A percentile compares a stretch with the other conserved stretches of the same genome.
phyloP scores from a whole-genome alignment of 2,113 vertebrate species.

The Rhadina sibilatrix region DNA sequence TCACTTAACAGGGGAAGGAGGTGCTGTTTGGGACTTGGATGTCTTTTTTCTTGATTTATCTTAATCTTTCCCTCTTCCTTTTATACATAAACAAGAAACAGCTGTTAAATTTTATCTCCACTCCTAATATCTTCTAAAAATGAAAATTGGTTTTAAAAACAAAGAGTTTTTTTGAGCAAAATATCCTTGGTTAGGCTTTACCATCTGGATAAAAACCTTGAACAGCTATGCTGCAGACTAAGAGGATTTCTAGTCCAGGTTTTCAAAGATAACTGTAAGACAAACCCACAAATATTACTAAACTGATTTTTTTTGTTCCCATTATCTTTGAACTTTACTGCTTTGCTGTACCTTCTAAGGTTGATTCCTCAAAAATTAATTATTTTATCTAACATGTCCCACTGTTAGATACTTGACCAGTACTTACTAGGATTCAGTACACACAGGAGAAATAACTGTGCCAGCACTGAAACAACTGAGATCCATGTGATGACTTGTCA shows the following conservation, averaged over 20 bases:
- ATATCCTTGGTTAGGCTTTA: not conserved
- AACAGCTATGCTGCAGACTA: not conserved
- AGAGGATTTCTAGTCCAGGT: not conserved
- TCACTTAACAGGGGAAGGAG: accelerated
- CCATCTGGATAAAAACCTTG: not conserved
- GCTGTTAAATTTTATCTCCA: not conserved
- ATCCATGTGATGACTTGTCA: not conserved
- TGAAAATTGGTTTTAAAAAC: not conserved
- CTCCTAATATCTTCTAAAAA: not conserved
- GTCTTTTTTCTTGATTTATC: not conserved
- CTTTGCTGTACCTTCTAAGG: not conserved
- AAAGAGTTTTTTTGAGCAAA: not conserved
- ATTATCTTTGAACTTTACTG: not conserved
- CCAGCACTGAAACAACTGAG: not conserved
- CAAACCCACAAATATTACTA: not conserved
- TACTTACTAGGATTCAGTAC: not conserved
- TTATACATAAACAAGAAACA: not conserved
- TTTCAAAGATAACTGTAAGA: not conserved
- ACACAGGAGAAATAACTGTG: not conserved
- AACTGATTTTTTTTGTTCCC: not conserved
- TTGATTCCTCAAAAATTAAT: not conserved
- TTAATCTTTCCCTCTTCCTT: not conserved
- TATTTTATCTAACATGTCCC: not conserved
- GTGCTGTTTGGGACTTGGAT: not conserved
- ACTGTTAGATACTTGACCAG: not conserved